These are phyloP conservation scores for Dynastes grantii DNA, from an alignment of 2,888 invertebrate genomes.

Conservation along the genomic window DNA sequence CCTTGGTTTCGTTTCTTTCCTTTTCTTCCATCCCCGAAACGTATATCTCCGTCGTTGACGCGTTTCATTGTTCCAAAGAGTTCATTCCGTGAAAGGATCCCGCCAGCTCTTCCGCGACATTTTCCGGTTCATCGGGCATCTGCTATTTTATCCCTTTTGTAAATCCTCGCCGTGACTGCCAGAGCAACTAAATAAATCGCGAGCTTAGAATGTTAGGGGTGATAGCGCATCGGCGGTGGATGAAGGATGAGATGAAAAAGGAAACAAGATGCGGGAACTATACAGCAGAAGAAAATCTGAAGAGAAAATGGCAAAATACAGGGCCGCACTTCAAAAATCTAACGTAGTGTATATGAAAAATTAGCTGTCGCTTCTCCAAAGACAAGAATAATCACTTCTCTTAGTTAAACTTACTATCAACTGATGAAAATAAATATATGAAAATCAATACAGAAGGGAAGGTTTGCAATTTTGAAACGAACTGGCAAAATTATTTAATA, in stretches of 20 bases:
- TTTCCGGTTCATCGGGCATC: conserved; percentile 45
- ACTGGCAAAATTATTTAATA: no score
- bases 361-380: neutral
- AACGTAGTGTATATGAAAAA: no score
- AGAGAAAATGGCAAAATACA: neutral
- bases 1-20: neutral
- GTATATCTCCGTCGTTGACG: conserved; percentile 41
- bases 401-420: no score
- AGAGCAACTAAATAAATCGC: conserved; percentile 44
- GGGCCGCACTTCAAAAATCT: conserved; percentile 4
- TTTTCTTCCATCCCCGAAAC: conserved; percentile 7
- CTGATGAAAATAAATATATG: no score
- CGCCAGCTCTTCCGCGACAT: conserved; percentile 37
- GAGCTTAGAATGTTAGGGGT: conserved; percentile 5
- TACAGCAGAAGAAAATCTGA: neutral
- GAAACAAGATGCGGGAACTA: neutral
- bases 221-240: neutral
- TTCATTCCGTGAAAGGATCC: conserved; percentile 41
- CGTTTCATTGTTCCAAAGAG: conserved; percentile 42
- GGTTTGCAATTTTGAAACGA: no score
- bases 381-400: neutral
- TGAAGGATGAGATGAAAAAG: neutral
- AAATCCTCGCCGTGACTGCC: conserved; percentile 41
- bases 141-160: conserved; percentile 46
- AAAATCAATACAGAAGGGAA: no score